These are phyloP conservation scores for Choreutis nemorana DNA, from an alignment of 2,888 invertebrate genomes.

Conservation along the genomic window DNA sequence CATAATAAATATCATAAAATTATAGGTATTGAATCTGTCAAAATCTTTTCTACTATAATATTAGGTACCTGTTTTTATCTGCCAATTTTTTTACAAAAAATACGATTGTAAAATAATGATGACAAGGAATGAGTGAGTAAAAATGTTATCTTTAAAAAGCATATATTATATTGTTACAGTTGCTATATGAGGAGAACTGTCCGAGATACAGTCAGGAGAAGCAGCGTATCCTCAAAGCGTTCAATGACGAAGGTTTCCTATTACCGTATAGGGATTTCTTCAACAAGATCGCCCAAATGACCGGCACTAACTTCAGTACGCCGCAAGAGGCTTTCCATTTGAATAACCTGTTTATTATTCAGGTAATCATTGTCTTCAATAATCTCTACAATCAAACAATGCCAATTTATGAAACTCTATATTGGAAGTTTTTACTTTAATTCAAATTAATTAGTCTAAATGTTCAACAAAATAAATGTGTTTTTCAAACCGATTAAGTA, in stretches of 20 bases:
- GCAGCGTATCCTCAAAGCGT: constrained; percentile 42
- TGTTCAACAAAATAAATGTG: neutral
- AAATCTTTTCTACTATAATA: no score
- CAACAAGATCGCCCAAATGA: constrained; percentile 50
- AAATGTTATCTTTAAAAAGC: neutral
- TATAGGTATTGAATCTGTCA: no score
- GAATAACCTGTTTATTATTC: constrained; percentile 54
- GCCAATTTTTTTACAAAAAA: no score
- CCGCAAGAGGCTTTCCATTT: constrained; percentile 53
- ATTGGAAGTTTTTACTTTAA: no score
- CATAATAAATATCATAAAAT: no score
- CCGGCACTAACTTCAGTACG: constrained; percentile 54
- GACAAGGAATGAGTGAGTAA: no score
- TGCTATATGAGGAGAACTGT: constrained; percentile 55
- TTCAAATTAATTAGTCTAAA: neutral
- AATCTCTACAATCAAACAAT: no score
- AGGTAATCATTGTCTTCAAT: no score
- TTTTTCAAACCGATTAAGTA: neutral
- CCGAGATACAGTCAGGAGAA: constrained; percentile 53
- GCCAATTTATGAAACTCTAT: no score
- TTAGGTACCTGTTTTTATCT: no score
- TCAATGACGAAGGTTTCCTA: constrained; percentile 44
- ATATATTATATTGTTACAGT: constrained; percentile 23
- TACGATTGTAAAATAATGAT: no score
- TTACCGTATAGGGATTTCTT: constrained; percentile 48